Evolutionary conservation across 2,888 invertebrate species (phyloP).

Genomic region (Seira sanloemensis): DNA sequence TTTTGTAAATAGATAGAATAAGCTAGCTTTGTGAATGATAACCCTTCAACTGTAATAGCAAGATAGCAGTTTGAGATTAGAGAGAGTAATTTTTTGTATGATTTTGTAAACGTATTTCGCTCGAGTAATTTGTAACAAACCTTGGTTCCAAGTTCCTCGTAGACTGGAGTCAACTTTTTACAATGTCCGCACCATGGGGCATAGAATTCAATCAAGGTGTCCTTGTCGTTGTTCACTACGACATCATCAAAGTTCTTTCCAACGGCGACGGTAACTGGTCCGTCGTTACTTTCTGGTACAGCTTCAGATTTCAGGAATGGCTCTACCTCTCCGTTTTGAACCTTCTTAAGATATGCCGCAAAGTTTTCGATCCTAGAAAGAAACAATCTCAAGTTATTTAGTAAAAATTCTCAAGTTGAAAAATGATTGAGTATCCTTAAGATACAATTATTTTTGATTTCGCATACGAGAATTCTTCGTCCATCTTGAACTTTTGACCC

Average conservation of each 20-base stretch:
- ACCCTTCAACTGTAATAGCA: constrained; percentile 81
- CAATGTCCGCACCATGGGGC: constrained; percentile 99
- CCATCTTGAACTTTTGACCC: constrained; percentile 92
- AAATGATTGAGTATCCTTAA: no score
- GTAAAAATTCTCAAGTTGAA: neutral
- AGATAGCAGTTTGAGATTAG: neutral
- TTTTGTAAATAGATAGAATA: neutral
- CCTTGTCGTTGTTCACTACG: constrained; percentile 92
- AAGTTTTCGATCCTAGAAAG: constrained; percentile 87
- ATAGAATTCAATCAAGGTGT: constrained; percentile 98
- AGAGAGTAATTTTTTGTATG: neutral
- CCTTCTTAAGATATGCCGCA: constrained; percentile 88
- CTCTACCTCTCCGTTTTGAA: constrained; percentile 88
- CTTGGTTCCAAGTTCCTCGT: constrained; percentile 94
- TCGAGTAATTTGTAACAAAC: constrained; percentile 75
- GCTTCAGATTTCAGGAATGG: constrained; percentile 97
- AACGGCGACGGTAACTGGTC: constrained; percentile 91
- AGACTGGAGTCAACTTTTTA: constrained; percentile 95
- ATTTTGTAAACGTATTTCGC: neutral
- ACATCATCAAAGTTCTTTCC: constrained; percentile 98
- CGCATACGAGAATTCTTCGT: constrained; percentile 83
- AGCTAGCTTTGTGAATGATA: constrained; percentile 66
- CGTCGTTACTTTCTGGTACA: constrained; percentile 89
- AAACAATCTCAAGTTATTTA: neutral
- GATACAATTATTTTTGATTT: no score